Evolutionary conservation across 1,140 invertebrate species (phyloP), one percentile per base, ranked within the genome.

Genomic region (Phocides pigmalion): DNA sequence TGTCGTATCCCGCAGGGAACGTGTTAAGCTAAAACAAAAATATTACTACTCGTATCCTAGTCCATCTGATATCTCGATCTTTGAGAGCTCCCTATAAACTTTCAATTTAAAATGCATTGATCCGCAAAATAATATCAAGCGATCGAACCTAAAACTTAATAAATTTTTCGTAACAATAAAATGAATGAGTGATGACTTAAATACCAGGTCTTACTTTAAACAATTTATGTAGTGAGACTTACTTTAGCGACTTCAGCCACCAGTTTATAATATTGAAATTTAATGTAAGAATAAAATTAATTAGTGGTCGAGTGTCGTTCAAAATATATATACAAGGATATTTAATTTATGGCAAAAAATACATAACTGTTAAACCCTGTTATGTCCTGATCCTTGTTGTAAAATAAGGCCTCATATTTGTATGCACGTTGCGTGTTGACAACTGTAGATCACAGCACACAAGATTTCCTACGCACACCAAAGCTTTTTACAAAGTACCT

Each of bases 401-500:
- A 41, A 41, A 41, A 17, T 41, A 41, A 41, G 39, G 39, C 39
- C 39, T 41, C 39, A 41, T 41, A 16, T 41, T 12, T 12, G 0
- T 5, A 16, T n/a, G n/a, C n/a, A n/a, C n/a, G n/a, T 16, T 41
- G 39, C 12, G 8, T 41, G 5, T 41, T 41, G 39, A 16, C 16
- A 16, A 41, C 4, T 41, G 11, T 11, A 35, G 5, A 51, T 49
- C 20, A 19, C 16, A n/a, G 35, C 15, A 35, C 14, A 6, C 11
- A 16, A 5, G 1, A 39, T 12, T 50, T 37, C 5, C 25, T 16
- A 39, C 50, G 15, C 17, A 39, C 32, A 39, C 6, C 35, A 19
- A 35, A 53, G 19, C 32, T 39, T 39, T 37, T 16, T 41, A 41
- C 39, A 41, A 53, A 53, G 35, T 53, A 19, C 50, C 17, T 14